These are phyloP conservation scores for Cheumatopsyche charites DNA, from an alignment of 1,140 invertebrate genomes.

Conservation along the genomic window DNA sequence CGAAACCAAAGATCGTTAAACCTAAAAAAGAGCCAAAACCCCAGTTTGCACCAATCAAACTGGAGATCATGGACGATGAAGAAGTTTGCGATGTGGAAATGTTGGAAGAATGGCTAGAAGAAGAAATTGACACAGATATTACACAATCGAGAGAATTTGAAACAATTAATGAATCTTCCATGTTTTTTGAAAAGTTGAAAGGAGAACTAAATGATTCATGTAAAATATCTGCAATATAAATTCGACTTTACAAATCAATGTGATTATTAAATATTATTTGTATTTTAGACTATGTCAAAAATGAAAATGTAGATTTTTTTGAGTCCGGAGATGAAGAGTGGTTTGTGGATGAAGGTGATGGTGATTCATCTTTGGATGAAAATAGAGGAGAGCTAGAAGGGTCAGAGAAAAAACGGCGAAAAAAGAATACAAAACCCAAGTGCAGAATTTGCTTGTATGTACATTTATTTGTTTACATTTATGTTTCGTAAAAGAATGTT, in stretches of 20 bases:
- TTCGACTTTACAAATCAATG: no score
- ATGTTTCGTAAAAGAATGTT: no score
- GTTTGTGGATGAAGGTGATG: slow-evolving; percentile 24
- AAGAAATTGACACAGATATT: slow-evolving; percentile 29
- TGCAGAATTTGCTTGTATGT: slow-evolving; percentile 29
- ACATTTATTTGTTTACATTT: no score
- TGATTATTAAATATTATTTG: no score
- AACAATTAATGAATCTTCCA: not conserved
- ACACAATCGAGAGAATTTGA: not conserved
- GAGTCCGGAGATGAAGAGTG: slow-evolving; percentile 29
- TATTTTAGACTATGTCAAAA: no score
- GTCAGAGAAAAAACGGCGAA: slow-evolving; percentile 17
- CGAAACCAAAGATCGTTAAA: not conserved
- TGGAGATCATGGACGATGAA: slow-evolving; percentile 27
- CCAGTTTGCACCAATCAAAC: not conserved
- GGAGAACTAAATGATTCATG: not conserved
- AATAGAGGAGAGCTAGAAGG: slow-evolving; percentile 22
- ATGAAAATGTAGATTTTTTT: slow-evolving; percentile 32
- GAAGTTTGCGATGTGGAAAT: slow-evolving; percentile 39
- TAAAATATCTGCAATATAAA: no score
- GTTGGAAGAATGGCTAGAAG: slow-evolving; percentile 46
- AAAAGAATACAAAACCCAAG: slow-evolving; percentile 5
- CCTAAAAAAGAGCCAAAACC: slow-evolving; percentile 8
- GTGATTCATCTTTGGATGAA: not conserved
- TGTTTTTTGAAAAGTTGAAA: not conserved